Evolutionary conservation across 2,113 vertebrate species (phyloP).

Genomic region (Stercorarius parasiticus): DNA sequence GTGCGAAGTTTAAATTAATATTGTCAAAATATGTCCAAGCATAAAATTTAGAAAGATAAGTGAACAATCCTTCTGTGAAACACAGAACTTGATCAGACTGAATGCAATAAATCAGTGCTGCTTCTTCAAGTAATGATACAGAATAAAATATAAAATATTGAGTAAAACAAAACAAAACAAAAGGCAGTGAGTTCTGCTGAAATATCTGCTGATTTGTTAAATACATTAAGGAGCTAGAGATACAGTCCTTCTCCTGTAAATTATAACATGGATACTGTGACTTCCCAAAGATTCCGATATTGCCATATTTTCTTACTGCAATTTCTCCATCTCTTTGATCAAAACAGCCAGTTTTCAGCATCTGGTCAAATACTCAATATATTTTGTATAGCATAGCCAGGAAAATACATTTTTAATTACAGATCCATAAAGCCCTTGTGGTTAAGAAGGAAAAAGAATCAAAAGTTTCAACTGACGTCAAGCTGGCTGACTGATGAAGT

Average conservation of each 20-base stretch:
- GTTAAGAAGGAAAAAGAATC: background rate
- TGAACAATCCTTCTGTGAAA: background rate
- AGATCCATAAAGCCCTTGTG: background rate
- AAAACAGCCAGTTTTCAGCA: background rate
- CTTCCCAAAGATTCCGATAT: background rate
- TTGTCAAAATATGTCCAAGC: background rate
- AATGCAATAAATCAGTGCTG: background rate
- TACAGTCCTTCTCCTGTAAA: background rate
- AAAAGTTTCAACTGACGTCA: background rate
- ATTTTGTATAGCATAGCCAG: background rate
- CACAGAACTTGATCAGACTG: background rate
- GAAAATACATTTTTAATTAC: conserved; percentile 28
- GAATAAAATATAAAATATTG: background rate
- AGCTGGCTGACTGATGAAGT: background rate
- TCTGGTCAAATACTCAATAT: conserved; percentile 1
- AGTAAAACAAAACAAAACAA: background rate
- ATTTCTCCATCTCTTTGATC: background rate
- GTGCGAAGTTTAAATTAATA: background rate
- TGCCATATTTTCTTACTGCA: background rate
- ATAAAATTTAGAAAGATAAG: background rate
- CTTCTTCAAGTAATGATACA: background rate
- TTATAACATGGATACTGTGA: background rate
- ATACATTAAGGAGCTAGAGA: background rate
- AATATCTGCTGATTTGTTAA: background rate
- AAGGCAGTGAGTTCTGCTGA: background rate